Conservation (phyloP, 2,888 invertebrate species). For the Pheosia tremula region DNA sequence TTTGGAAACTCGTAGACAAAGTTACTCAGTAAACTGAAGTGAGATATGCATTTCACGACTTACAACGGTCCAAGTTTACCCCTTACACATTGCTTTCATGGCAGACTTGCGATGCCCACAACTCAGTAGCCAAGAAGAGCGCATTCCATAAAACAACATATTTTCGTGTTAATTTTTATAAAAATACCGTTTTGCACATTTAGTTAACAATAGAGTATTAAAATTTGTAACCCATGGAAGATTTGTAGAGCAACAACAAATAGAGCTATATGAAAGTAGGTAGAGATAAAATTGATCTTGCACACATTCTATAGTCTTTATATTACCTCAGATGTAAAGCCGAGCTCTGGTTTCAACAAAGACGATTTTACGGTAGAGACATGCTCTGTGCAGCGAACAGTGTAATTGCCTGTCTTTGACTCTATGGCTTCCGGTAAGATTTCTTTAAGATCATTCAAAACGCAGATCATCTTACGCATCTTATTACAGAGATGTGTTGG, state of each 20-base stretch:
- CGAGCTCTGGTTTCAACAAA: conserved; percentile 23
- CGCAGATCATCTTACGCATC: no score
- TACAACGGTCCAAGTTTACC: conserved; percentile 24
- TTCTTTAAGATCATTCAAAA: background rate
- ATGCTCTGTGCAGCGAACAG: background rate
- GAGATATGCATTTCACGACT: conserved; percentile 27
- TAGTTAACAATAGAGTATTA: background rate
- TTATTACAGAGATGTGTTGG: no score
- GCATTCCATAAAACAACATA: background rate
- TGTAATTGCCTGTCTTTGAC: background rate
- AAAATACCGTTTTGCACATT: background rate
- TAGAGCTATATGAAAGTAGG: background rate
- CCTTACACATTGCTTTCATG: conserved; percentile 9
- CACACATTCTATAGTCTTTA: background rate
- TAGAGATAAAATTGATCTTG: no score
- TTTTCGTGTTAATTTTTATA: background rate
- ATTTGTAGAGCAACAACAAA: background rate
- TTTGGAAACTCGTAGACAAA: no score
- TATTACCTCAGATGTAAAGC: background rate
- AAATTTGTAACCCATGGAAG: background rate
- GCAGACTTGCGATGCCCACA: conserved; percentile 3
- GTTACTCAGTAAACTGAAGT: conserved; percentile 1
- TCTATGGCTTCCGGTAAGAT: background rate
- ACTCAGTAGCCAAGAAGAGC: background rate
- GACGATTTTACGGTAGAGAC: conserved; percentile 29